A percentile compares a stretch with the other conserved stretches of the same genome.
phyloP scores from a whole-genome alignment of 2,797 vertebrate species.

The Sciaenops ocellatus region DNA sequence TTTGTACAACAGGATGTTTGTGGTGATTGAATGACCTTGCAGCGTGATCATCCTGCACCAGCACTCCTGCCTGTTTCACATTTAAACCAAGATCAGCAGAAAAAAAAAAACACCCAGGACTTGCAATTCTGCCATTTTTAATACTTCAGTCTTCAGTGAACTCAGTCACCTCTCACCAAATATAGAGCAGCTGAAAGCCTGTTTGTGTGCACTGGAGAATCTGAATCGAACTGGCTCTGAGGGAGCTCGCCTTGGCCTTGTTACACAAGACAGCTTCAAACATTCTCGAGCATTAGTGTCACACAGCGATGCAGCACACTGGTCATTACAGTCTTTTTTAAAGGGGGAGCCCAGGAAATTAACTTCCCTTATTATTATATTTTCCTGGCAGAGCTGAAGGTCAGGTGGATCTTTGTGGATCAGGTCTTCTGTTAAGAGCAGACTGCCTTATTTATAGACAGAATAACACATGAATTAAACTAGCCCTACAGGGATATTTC shows the following conservation, averaged over 20 bases:
- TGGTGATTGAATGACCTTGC: background rate
- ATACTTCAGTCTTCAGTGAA: background rate
- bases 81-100: background rate
- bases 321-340: background rate
- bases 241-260: background rate
- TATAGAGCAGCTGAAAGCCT: background rate
- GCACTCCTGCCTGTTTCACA: too few species aligned
- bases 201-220: too few species aligned
- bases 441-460: background rate
- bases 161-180: background rate
- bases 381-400: slow-evolving; percentile 6
- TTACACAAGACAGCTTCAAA: background rate
- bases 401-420: background rate
- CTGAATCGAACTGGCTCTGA: background rate
- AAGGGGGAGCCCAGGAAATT: background rate
- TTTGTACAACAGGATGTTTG: background rate
- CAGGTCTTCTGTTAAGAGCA: background rate
- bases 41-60: background rate
- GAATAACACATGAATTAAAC: background rate
- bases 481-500: background rate
- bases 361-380: background rate
- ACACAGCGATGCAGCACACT: background rate
- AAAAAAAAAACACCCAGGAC: background rate
- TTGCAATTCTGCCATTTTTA: background rate
- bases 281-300: background rate